Percentiles rank a stretch among this genome's conserved stretches.
phyloP scores from a whole-genome alignment of 2,888 invertebrate genomes.

The Acleris cristana region DNA sequence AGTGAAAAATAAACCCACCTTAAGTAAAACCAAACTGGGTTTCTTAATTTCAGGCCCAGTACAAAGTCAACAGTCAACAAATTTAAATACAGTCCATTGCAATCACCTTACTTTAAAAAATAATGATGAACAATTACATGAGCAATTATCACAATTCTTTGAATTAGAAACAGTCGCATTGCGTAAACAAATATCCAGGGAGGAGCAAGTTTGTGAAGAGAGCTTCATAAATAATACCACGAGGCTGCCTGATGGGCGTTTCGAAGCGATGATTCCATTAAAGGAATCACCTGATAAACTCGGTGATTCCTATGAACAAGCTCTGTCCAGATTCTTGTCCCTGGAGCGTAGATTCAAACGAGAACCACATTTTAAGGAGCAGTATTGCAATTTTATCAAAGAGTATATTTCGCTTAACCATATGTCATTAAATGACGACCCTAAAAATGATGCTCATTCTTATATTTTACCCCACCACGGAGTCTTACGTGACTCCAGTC shows the following conservation, averaged over 20 bases:
- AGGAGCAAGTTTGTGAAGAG: conserved; percentile 12
- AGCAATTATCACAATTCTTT: not conserved
- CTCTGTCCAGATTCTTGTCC: rapidly evolving
- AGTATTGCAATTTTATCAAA: no score
- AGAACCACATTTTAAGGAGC: no score
- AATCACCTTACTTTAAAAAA: not conserved
- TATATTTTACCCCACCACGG: conserved; percentile 37
- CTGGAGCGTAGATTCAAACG: no score
- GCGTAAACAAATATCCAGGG: not conserved
- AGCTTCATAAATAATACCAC: conserved; percentile 4
- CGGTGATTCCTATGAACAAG: no score
- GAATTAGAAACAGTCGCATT: not conserved
- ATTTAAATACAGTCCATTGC: conserved; percentile 6
- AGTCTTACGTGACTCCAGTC: conserved; percentile 33
- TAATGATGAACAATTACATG: not conserved
- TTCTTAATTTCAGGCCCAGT: not conserved
- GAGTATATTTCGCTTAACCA: conserved; percentile 16
- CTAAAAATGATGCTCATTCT: not conserved
- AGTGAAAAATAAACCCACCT: conserved; percentile 11
- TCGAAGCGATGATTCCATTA: conserved; percentile 5
- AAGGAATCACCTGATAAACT: not conserved
- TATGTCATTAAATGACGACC: not conserved
- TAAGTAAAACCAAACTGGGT: conserved; percentile 7
- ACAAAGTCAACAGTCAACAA: no score
- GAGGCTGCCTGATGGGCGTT: not conserved